phyloP scores from a whole-genome alignment of 2,113 vertebrate genomes.

The Elachura formosa region DNA sequence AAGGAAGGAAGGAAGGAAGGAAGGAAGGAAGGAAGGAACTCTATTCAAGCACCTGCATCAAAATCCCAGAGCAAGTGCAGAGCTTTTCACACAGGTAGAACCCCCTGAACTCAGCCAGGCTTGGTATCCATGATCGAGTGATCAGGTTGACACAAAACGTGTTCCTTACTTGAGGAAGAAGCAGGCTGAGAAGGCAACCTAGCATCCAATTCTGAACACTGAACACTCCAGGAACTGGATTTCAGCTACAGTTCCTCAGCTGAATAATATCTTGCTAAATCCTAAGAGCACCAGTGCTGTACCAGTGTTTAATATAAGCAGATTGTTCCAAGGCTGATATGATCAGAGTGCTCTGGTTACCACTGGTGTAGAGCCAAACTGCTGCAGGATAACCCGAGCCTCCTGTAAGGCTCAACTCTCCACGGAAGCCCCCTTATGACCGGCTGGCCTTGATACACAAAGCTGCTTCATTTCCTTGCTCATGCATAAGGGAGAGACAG shows the following conservation, averaged over 20 bases:
- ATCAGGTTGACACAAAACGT: accelerated
- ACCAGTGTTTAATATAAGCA: not conserved
- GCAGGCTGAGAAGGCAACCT: not conserved
- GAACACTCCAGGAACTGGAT: not conserved
- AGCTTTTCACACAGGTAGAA: not conserved
- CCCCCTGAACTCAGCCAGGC: not conserved
- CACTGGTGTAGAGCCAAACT: not conserved
- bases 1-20: no score
- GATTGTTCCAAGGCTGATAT: not conserved
- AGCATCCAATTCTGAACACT: not conserved
- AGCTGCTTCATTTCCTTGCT: not conserved
- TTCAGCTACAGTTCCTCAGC: not conserved
- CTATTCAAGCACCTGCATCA: not conserved
- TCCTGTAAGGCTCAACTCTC: not conserved
- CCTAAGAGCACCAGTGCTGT: not conserved
- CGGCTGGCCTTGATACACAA: not conserved
- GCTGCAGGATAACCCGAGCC: not conserved
- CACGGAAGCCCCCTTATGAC: accelerated
- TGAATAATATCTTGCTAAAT: not conserved
- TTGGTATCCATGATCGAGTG: not conserved
- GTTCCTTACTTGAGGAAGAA: not conserved
- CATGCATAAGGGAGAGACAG: accelerated
- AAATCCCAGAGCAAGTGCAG: not conserved
- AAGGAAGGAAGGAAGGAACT: not conserved
- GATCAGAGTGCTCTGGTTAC: not conserved